Conservation (phyloP, 1,140 invertebrate genomes). For the Neuroterus valhalla region DNA sequence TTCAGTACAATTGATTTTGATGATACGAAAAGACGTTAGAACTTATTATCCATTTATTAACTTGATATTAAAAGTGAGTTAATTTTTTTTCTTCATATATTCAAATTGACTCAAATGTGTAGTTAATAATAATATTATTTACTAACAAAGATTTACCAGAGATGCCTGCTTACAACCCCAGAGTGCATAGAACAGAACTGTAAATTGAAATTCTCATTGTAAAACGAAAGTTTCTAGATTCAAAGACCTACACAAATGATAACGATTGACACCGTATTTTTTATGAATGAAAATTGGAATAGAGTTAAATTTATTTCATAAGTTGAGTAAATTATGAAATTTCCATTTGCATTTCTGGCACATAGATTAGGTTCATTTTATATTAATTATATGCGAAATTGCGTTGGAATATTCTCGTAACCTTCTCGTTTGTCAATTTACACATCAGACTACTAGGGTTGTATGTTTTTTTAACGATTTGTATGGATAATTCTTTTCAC, state of each 20-base stretch:
- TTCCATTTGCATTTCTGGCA: conserved; percentile 38
- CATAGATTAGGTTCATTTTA: background rate
- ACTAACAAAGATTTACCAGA: conserved; percentile 49
- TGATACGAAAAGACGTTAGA: too few relatives aligned
- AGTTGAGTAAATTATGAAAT: conserved; percentile 21
- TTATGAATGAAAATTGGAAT: too few relatives aligned
- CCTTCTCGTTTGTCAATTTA: background rate
- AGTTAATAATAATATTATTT: background rate
- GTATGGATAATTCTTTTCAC: background rate
- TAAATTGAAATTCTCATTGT: background rate
- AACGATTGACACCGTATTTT: too few relatives aligned
- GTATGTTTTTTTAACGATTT: background rate
- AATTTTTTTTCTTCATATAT: background rate
- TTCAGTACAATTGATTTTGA: too few relatives aligned
- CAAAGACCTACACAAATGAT: too few relatives aligned
- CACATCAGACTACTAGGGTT: background rate
- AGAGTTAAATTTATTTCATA: background rate
- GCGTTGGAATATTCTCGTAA: background rate
- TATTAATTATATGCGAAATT: conserved; percentile 1
- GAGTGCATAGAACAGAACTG: conserved; percentile 18
- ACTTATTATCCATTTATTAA: too few relatives aligned
- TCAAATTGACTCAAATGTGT: background rate
- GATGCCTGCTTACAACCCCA: conserved; percentile 47
- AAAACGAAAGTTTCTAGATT: background rate
- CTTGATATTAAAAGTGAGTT: background rate